These are phyloP conservation scores for Drosophila robusta DNA, from an alignment of 2,888 invertebrate genomes.

Conservation along the genomic window DNA sequence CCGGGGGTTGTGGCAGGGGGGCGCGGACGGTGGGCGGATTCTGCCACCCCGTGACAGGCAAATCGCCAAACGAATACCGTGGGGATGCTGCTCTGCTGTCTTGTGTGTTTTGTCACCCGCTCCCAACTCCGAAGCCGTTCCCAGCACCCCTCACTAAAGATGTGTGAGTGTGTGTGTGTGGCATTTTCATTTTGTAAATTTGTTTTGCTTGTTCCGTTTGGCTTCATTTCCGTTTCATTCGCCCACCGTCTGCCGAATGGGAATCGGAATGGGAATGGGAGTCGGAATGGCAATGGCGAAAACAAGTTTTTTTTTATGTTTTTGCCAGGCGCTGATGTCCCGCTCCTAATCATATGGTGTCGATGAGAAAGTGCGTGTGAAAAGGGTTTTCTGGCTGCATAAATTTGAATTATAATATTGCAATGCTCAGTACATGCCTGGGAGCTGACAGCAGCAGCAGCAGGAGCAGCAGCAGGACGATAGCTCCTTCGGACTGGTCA, in stretches of 20 bases:
- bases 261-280: constrained; percentile 29
- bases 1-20: constrained; percentile 6
- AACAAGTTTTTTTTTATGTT: constrained; percentile 38
- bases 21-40: constrained; percentile 3
- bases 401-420: constrained; percentile 82
- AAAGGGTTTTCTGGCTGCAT: constrained; percentile 77
- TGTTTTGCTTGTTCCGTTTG: constrained; percentile 81
- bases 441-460: constrained; percentile 29
- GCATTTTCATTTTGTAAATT: constrained; percentile 81
- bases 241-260: constrained; percentile 17
- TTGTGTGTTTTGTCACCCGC: constrained; percentile 20
- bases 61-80: constrained; percentile 79
- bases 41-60: constrained; percentile 73
- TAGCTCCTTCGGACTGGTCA: constrained; percentile 43
- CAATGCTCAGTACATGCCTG: constrained; percentile 41
- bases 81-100: constrained; percentile 63
- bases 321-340: constrained; percentile 35
- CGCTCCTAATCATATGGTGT: constrained; percentile 71
- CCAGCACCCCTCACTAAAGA: constrained; percentile 3
- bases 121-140: constrained; percentile 1
- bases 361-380: constrained; percentile 77
- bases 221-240: constrained; percentile 75
- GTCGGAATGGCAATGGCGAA: not conserved
- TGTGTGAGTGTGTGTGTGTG: constrained; percentile 47
- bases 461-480: constrained; percentile 29